Conservation (phyloP, 2,797 vertebrate species). For the Acridotheres tristis region DNA sequence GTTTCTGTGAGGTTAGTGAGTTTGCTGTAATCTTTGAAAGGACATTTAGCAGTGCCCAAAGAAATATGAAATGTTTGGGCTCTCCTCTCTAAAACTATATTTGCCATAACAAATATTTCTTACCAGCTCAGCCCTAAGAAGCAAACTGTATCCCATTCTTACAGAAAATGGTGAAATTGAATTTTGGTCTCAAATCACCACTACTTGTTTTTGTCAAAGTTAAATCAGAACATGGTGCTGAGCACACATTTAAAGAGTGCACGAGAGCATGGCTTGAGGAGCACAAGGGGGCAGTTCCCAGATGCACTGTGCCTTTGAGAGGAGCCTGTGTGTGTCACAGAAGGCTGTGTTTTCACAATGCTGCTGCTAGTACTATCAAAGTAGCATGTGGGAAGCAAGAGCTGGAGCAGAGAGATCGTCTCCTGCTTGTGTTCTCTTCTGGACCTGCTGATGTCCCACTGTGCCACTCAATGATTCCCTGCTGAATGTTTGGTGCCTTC, state of each 20-base stretch:
- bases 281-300: not conserved
- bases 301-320: not conserved
- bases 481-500: not conserved
- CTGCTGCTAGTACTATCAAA: not conserved
- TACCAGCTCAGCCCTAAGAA: not conserved
- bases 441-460: not conserved
- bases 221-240: not conserved
- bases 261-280: not conserved
- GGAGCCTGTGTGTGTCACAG: conserved; percentile 43
- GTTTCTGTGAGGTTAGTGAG: not conserved
- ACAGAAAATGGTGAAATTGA: not conserved
- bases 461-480: not conserved
- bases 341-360: conserved; percentile 51
- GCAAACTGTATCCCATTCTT: not conserved
- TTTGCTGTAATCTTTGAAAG: not conserved
- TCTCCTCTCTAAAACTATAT: not conserved
- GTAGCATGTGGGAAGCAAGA: not conserved
- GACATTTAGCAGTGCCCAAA: not conserved
- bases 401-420: not conserved
- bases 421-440: conserved; percentile 7
- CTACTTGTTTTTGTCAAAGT: not conserved
- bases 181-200: not conserved
- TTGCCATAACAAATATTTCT: not conserved
- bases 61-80: not conserved
- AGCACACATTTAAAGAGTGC: conserved; percentile 11